These are phyloP conservation scores for Amphiduros pacificus DNA, from an alignment of 2,888 invertebrate genomes.

Conservation along the genomic window DNA sequence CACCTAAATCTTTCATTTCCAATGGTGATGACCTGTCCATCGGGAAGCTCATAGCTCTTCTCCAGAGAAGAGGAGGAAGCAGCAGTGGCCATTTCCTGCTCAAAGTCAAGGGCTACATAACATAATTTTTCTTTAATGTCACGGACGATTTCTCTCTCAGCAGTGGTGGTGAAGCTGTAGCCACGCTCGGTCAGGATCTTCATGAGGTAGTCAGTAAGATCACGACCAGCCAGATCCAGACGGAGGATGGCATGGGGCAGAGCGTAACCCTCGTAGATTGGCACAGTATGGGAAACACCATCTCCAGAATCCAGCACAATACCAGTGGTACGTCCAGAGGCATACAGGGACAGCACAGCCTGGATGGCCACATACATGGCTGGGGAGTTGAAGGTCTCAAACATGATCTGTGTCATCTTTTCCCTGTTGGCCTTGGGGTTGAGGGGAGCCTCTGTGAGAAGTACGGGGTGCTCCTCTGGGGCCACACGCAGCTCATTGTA, in stretches of 20 bases:
- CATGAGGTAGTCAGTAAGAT: conserved; percentile 75
- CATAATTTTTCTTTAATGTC: conserved; percentile 85
- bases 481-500: conserved; percentile 91
- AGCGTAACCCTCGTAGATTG: conserved; percentile 92
- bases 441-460: conserved; percentile 88
- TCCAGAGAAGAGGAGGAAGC: conserved; percentile 42
- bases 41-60: conserved; percentile 55
- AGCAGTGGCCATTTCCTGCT: conserved; percentile 50
- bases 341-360: conserved; percentile 88
- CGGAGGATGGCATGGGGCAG: conserved; percentile 95
- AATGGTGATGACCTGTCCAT: conserved; percentile 55
- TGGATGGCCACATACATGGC: conserved; percentile 89
- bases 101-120: conserved; percentile 54
- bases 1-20: conserved; percentile 54
- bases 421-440: conserved; percentile 92
- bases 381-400: conserved; percentile 69
- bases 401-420: conserved; percentile 75
- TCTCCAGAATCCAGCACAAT: conserved; percentile 93
- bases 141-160: conserved; percentile 62
- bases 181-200: conserved; percentile 61
- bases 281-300: conserved; percentile 94
- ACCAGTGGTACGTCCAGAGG: conserved; percentile 91
- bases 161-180: conserved; percentile 63
- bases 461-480: conserved; percentile 90
- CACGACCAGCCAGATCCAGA: conserved; percentile 94